phyloP scores from a whole-genome alignment of 2,113 vertebrate species.

The Hippocampus guttulatus region DNA sequence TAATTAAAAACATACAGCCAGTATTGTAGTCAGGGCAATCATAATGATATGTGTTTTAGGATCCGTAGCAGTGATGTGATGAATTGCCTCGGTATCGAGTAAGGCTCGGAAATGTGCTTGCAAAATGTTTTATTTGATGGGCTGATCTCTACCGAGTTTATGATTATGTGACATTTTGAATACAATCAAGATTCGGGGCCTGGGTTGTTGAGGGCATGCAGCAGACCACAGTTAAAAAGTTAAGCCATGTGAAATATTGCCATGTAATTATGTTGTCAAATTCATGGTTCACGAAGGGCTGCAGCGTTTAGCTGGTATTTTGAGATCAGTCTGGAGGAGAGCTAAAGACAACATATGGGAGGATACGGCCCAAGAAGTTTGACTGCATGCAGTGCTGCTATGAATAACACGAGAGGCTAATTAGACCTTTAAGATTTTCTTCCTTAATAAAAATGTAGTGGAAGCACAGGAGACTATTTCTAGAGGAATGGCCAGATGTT shows the following conservation, averaged over 20 bases:
- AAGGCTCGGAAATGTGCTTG: too few relatives aligned
- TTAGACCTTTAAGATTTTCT: neutral
- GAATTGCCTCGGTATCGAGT: too few relatives aligned
- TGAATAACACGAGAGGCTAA: too few relatives aligned
- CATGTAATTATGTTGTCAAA: constrained; percentile 20
- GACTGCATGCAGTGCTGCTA: too few relatives aligned
- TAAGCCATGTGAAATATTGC: constrained; percentile 20
- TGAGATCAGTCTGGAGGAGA: constrained; percentile 25
- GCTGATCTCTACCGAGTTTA: neutral
- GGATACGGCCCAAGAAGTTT: too few relatives aligned
- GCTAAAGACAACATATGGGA: neutral
- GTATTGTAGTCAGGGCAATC: too few relatives aligned
- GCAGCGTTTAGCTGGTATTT: constrained; percentile 21
- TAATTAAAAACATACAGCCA: too few relatives aligned
- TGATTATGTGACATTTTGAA: constrained; percentile 24
- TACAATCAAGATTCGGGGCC: constrained; percentile 12
- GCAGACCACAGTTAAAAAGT: neutral
- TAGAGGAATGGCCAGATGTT: constrained; percentile 12
- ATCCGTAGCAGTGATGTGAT: too few relatives aligned
- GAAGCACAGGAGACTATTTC: constrained; percentile 13
- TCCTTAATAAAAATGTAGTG: neutral
- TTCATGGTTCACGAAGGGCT: constrained; percentile 13
- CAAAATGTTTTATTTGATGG: too few relatives aligned
- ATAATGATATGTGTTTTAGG: too few relatives aligned
- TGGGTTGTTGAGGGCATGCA: neutral